Percentiles rank a stretch among this genome's conserved stretches.
Evolutionary conservation across 92 coral and sea anemone species (phyloP).

Genomic region (Nematostella vectensis): DNA sequence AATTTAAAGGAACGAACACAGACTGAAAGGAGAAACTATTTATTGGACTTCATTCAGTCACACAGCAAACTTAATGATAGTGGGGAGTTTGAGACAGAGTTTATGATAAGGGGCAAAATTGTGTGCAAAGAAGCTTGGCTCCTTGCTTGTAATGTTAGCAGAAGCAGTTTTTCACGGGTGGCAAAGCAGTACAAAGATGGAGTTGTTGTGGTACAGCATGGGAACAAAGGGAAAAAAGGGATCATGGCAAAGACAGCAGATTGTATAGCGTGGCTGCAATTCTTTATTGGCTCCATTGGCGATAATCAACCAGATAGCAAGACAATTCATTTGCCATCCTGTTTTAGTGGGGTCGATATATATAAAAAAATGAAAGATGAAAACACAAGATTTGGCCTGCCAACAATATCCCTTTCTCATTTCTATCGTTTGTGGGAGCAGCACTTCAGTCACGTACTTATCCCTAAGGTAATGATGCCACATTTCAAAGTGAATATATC

Average conservation of each 20-base stretch:
- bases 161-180: conserved; percentile 16
- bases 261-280: conserved; percentile 36
- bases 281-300: conserved; percentile 27
- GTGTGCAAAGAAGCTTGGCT: conserved; percentile 44
- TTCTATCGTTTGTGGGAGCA: conserved; percentile 37
- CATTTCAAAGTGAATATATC: no score
- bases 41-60: conserved; percentile 24
- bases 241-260: conserved; percentile 23
- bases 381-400: conserved; percentile 8
- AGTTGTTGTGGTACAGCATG: conserved; percentile 9
- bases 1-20: conserved; percentile 16
- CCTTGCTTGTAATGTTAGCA: conserved; percentile 13
- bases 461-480: conserved; percentile 44
- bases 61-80: conserved; percentile 23
- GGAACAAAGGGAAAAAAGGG: conserved; percentile 13
- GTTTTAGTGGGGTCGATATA: conserved; percentile 21
- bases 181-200: conserved; percentile 22
- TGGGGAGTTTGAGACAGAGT: conserved; percentile 26
- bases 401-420: conserved; percentile 32
- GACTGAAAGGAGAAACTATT: conserved; percentile 26
- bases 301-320: conserved; percentile 41
- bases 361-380: conserved; percentile 27
- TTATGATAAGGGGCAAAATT: conserved; percentile 22
- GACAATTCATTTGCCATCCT: conserved; percentile 34
- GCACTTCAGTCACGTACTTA: conserved; percentile 22